These are phyloP conservation scores for Stenoptilia bipunctidactyla DNA, from an alignment of 2,888 invertebrate species.

Conservation along the genomic window DNA sequence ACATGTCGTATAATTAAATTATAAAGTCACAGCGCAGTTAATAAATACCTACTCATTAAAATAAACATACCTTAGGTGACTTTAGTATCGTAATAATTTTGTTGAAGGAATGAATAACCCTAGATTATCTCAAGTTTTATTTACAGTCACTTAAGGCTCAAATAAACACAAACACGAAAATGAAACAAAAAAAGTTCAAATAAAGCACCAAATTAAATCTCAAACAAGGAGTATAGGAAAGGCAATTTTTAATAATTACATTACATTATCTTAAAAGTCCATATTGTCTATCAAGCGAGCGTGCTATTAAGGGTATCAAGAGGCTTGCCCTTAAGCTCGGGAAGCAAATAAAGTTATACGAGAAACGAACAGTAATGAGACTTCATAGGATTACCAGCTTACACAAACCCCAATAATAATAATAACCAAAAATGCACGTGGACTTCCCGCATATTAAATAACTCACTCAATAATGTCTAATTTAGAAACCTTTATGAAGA, in stretches of 20 bases:
- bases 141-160: too few species aligned
- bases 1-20: too few species aligned
- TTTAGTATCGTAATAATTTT: too few species aligned
- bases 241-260: constrained; percentile 68
- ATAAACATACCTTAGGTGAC: too few species aligned
- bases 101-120: too few species aligned
- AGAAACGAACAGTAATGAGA: constrained; percentile 61
- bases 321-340: constrained; percentile 47
- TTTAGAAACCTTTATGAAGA: constrained; percentile 27
- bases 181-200: too few species aligned
- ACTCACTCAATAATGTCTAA: constrained; percentile 64
- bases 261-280: constrained; percentile 19
- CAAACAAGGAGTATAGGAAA: constrained; percentile 32
- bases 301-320: constrained; percentile 54
- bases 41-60: too few species aligned
- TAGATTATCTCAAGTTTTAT: too few species aligned
- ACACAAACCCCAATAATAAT: constrained; percentile 56
- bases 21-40: too few species aligned
- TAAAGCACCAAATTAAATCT: too few species aligned
- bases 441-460: constrained; percentile 51
- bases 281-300: constrained; percentile 31
- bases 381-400: constrained; percentile 65
- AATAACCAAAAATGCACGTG: constrained; percentile 69
- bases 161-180: too few species aligned
- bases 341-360: constrained; percentile 58